Evolutionary conservation across 2,797 vertebrate species (phyloP).

Genomic region (Ataeniobius toweri): DNA sequence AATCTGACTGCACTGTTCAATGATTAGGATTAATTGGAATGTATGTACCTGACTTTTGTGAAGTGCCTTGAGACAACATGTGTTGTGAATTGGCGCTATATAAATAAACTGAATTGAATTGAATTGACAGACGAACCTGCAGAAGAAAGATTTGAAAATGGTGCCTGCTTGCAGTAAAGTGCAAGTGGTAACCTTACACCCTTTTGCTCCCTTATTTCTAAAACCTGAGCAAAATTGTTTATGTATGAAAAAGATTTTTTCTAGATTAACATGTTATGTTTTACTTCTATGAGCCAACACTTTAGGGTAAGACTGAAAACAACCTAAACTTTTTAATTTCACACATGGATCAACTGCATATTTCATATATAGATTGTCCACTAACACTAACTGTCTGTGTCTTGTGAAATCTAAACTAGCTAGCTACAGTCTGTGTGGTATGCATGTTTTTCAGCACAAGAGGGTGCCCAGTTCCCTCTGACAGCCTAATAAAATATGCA

Average conservation of each 20-base stretch:
- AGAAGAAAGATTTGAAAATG: background rate
- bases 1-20: too few relatives aligned
- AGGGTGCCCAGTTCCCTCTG: slow-evolving; percentile 7
- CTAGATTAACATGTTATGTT: background rate
- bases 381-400: background rate
- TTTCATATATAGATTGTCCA: background rate
- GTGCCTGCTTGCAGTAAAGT: slow-evolving; percentile 2
- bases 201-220: background rate
- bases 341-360: background rate
- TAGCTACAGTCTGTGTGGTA: background rate
- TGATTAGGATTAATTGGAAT: too few relatives aligned
- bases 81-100: too few relatives aligned
- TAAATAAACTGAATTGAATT: too few relatives aligned
- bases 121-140: background rate
- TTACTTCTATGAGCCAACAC: background rate
- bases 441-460: slow-evolving; percentile 9
- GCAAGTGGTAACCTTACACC: background rate
- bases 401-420: background rate
- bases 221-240: background rate
- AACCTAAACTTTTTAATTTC: background rate
- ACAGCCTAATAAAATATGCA: slow-evolving; percentile 14
- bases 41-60: too few relatives aligned
- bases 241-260: background rate
- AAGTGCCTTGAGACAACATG: too few relatives aligned
- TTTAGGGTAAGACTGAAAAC: background rate